Evolutionary conservation across 2,888 invertebrate genomes (phyloP).

Genomic region (Thalpophila matura): DNA sequence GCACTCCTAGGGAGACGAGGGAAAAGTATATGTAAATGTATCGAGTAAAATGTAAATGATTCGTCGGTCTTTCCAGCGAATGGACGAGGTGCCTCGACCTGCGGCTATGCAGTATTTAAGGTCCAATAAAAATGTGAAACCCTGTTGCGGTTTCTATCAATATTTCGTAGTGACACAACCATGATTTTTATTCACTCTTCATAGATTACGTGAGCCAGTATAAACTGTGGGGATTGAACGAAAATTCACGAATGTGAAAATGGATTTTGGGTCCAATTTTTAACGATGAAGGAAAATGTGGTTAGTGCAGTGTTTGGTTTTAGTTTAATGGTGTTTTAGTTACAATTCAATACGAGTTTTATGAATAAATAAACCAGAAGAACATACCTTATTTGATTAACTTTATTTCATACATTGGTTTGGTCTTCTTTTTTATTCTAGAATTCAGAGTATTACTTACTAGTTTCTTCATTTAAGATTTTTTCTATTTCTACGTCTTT

Average conservation of each 20-base stretch:
- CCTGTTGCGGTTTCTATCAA: slow-evolving; percentile 26
- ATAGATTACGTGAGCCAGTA: slow-evolving; percentile 42
- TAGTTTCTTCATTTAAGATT: background rate
- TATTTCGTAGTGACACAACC: slow-evolving; percentile 32
- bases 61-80: slow-evolving; percentile 52
- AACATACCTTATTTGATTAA: too few species aligned
- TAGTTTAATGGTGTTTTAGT: background rate
- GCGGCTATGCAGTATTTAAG: slow-evolving; percentile 50
- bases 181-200: slow-evolving; percentile 44
- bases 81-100: slow-evolving; percentile 42
- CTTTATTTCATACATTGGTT: too few species aligned
- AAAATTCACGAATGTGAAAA: slow-evolving; percentile 15
- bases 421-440: background rate
- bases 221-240: slow-evolving; percentile 35
- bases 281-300: background rate
- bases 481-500: background rate
- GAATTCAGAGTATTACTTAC: background rate
- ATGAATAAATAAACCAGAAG: too few species aligned
- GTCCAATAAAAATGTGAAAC: slow-evolving; percentile 53
- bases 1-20: slow-evolving; percentile 68
- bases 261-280: slow-evolving; percentile 22
- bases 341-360: background rate
- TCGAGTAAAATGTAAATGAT: slow-evolving; percentile 79
- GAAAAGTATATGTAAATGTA: slow-evolving; percentile 80
- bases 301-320: slow-evolving; percentile 3